Evolutionary conservation across 2,888 invertebrate genomes (phyloP), one percentile per base, ranked within the genome.

Genomic region (Euproctis similis): DNA sequence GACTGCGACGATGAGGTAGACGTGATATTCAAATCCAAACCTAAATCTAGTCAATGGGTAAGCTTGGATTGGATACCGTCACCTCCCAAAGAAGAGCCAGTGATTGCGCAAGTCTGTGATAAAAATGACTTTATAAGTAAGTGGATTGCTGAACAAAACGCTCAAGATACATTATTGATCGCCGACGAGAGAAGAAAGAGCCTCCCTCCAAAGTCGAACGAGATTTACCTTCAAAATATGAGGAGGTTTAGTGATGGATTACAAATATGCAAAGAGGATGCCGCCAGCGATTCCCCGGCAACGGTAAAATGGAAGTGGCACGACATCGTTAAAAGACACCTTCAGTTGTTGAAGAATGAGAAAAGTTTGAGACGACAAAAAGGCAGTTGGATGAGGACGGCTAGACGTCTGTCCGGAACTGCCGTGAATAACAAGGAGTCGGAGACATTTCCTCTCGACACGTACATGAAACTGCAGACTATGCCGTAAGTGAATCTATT

Each of bases 1-100:
- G 85, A 85, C 53, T 81, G 77, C 46, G 85, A 85, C 59, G 85
- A 85, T 40, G 85, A 85, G 46, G 69, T 82, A 49, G 85, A 85
- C 57, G 85, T 85, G 41, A 85, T 85, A 62, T 85, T 85, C 65
- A 85, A 85, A 74, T 85, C 85, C 48, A 85, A 85, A 56, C 85
- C 85, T 38, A 85, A 85, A 68, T 85, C 85, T 84, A 85, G 85
- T 85, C 85, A 85, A 40, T 85, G 85, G 85, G 80, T 85, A 42
- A 85, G 85, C 63, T 67, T 85, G 56, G 85, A 85, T 71, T 84
- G 85, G 77, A 85, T 85, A 66, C 84, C 76, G 45, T 82, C 80
- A 48, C 67, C 72, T 43, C 75, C 78, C 62, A 80, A 73, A 71
- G 84, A 81, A 66, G 82, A 81, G 67, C 80, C 82, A 67, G 77